Percentiles rank a stretch among this genome's conserved stretches.
These are phyloP conservation scores for Dryadula phaetusa DNA, from an alignment of 2,888 invertebrate species.

Conservation along the genomic window DNA sequence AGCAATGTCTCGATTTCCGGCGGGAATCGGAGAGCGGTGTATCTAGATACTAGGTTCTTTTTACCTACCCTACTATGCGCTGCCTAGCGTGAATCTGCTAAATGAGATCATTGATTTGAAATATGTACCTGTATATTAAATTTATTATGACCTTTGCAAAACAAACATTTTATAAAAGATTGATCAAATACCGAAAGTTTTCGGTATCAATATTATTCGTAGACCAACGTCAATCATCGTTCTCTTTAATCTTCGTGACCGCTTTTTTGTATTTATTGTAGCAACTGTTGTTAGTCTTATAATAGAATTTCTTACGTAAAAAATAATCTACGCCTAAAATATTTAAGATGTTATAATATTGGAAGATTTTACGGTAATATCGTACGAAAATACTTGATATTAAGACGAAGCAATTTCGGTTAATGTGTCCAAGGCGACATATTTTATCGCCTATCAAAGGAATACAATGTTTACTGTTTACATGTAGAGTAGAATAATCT, in stretches of 20 bases:
- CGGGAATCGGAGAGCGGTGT: no score
- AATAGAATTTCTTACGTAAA: slow-evolving; percentile 25
- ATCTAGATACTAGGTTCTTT: no score
- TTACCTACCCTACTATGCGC: no score
- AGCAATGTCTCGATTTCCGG: no score
- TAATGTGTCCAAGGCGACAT: background rate
- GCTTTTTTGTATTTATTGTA: slow-evolving; percentile 46
- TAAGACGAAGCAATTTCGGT: slow-evolving; percentile 9
- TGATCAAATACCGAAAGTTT: slow-evolving; percentile 1
- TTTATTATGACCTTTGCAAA: no score
- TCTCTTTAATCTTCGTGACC: slow-evolving; percentile 49
- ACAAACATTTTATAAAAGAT: no score
- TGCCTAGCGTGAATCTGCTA: no score
- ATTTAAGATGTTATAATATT: slow-evolving; percentile 8
- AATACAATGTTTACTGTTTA: slow-evolving; percentile 23
- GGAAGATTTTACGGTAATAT: slow-evolving; percentile 2
- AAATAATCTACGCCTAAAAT: background rate
- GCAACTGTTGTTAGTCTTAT: slow-evolving; percentile 27
- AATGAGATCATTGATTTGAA: no score
- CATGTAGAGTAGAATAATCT: background rate
- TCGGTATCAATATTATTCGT: slow-evolving; percentile 23
- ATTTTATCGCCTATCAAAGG: slow-evolving; percentile 21
- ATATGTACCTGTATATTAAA: no score
- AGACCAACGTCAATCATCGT: slow-evolving; percentile 42
- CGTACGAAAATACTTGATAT: background rate